Percentiles rank a stretch among this genome's conserved stretches.
phyloP scores from a whole-genome alignment of 2,888 invertebrate genomes.

The Epicampocera succincta region DNA sequence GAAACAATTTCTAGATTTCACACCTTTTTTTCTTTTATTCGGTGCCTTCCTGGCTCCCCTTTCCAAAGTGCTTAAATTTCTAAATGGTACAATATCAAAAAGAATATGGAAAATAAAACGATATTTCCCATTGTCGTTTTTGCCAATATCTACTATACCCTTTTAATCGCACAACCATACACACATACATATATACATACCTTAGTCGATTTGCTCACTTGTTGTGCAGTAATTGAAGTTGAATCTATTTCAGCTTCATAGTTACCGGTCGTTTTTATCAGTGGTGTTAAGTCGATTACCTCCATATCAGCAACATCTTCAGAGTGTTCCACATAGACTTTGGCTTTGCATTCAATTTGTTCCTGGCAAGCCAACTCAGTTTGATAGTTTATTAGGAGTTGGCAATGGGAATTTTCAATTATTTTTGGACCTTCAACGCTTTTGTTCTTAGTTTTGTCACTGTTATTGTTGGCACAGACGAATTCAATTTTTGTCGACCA shows the following conservation, averaged over 20 bases:
- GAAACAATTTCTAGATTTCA: too few species aligned
- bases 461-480: slow-evolving; percentile 77
- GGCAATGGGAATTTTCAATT: slow-evolving; percentile 81
- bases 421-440: slow-evolving; percentile 74
- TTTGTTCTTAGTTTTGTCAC: slow-evolving; percentile 60
- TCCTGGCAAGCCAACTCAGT: slow-evolving; percentile 80
- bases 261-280: slow-evolving; percentile 80
- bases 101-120: background rate
- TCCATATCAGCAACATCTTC: slow-evolving; percentile 73
- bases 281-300: slow-evolving; percentile 79
- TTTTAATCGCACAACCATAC: too few species aligned
- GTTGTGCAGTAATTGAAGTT: slow-evolving; percentile 73
- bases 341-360: slow-evolving; percentile 79
- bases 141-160: too few species aligned
- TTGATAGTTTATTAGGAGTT: slow-evolving; percentile 80
- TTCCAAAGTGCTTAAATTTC: background rate
- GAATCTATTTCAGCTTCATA: slow-evolving; percentile 79
- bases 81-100: background rate
- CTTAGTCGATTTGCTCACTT: slow-evolving; percentile 77
- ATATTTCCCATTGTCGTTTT: background rate
- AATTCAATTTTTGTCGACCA: slow-evolving; percentile 82
- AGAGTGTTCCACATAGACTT: slow-evolving; percentile 74
- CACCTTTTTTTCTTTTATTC: too few species aligned
- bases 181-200: slow-evolving; percentile 71
- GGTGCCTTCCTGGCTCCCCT: too few species aligned